A percentile compares a stretch with the other conserved stretches of the same genome.
phyloP scores from a whole-genome alignment of 2,888 invertebrate genomes.

The Terebella lapidaria region DNA sequence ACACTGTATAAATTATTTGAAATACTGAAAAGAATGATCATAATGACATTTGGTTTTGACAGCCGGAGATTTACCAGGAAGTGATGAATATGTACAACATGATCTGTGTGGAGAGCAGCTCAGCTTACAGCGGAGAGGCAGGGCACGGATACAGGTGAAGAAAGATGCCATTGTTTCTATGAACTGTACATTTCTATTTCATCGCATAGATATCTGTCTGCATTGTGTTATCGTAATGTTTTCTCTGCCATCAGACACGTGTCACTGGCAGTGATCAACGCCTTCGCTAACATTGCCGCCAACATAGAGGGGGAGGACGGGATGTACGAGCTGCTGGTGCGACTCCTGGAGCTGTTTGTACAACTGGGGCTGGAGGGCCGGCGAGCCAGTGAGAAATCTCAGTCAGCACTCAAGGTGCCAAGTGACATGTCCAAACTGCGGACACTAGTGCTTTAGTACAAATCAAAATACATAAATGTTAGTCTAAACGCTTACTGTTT shows the following conservation, averaged over 20 bases:
- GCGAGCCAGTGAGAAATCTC: conserved; percentile 80
- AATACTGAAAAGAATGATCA: not conserved
- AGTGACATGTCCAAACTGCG: no score
- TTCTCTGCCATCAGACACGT: conserved; percentile 62
- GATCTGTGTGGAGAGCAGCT: conserved; percentile 85
- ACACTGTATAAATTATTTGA: not conserved
- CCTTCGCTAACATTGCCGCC: conserved; percentile 90
- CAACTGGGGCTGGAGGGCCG: conserved; percentile 96
- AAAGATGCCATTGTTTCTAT: no score
- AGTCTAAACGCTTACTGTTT: no score
- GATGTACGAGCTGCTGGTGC: conserved; percentile 77
- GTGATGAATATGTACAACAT: conserved; percentile 98
- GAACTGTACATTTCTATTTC: no score
- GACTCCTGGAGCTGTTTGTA: conserved; percentile 91
- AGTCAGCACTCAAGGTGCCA: conserved; percentile 64
- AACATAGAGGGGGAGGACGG: conserved; percentile 79
- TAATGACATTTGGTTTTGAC: conserved; percentile 10
- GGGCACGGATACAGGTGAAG: conserved; percentile 24
- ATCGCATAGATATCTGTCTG: no score
- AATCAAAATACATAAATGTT: no score
- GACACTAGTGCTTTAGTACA: no score
- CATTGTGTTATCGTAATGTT: not conserved
- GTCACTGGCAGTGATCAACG: conserved; percentile 91
- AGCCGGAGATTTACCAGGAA: conserved; percentile 73
- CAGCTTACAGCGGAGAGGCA: conserved; percentile 41